These are phyloP conservation scores for Solen grandis DNA, from an alignment of 1,140 invertebrate species.

Conservation along the genomic window DNA sequence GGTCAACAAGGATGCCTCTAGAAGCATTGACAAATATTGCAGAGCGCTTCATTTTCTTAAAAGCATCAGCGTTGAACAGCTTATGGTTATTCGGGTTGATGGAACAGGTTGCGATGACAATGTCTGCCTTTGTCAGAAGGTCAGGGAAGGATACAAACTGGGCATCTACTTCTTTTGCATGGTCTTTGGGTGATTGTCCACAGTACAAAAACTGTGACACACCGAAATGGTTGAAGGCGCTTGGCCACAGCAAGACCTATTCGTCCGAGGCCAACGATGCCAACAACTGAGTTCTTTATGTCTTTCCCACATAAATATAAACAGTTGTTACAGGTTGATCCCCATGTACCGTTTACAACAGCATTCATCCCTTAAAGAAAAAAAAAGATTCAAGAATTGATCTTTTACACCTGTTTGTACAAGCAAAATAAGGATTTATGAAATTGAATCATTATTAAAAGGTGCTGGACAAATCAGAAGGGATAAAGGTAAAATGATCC, in stretches of 20 bases:
- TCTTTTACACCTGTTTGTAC: neutral
- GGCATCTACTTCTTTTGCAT: constrained; percentile 84
- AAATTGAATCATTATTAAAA: neutral
- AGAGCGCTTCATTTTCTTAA: constrained; percentile 77
- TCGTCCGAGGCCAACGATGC: constrained; percentile 90
- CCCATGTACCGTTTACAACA: constrained; percentile 72
- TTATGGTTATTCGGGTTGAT: constrained; percentile 72
- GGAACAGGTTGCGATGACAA: constrained; percentile 78
- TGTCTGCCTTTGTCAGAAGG: constrained; percentile 76
- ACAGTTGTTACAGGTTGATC: constrained; percentile 93
- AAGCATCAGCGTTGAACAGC: constrained; percentile 74
- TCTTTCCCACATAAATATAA: constrained; percentile 93
- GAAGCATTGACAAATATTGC: constrained; percentile 79
- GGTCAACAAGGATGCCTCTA: constrained; percentile 78
- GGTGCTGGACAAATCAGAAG: neutral
- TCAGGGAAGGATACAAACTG: constrained; percentile 84
- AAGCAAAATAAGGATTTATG: neutral
- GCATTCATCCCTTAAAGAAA: constrained; percentile 48
- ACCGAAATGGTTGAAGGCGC: constrained; percentile 87
- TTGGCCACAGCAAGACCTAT: constrained; percentile 87
- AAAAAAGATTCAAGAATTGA: neutral
- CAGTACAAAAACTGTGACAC: constrained; percentile 87
- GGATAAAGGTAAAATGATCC: neutral
- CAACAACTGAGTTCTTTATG: constrained; percentile 89
- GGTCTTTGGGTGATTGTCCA: constrained; percentile 85